Base-by-base conservation (phyloP, 2,888 invertebrate species). In the Phasia obesa region DNA sequence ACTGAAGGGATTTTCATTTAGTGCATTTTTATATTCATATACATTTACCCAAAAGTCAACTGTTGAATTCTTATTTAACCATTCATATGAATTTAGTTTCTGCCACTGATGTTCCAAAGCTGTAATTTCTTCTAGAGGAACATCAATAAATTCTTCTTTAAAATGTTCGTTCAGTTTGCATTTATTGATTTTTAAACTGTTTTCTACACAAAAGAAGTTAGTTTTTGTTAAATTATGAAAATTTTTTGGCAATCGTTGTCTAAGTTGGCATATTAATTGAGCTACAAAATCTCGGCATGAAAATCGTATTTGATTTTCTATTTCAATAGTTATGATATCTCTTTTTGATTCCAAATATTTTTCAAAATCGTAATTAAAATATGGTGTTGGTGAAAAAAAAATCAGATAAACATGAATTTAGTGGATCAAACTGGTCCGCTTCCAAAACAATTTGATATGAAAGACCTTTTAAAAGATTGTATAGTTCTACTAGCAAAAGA, bases 11-110 rank as follows among this genome's bases (percentile, higher is more conserved):
- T 44, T 44, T 44, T 44, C 44, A 17, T 44, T 44, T 44, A 44
- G 1, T 17, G 38, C 44, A 17, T 62, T 62, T 62, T 47, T 55
- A 9, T 55, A 55, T 6, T 55, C 55, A 17, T 17, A 17, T 17
- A 55, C 27, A 27, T 17, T 27, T 62, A 25, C 44, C 44, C 44
- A 62, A 27, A 51, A 65, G 2, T 53, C 55, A 25, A 69, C 6
- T 13, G n/a, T 42, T 27, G 44, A 47, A 23, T 49, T 49, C 38
- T 13, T 13, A 21, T 57, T 59, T 59, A 35, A 2, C 59, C 59
- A 59, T 60, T 73, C 42, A 44, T 69, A 69, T 44, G 69, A 27
- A 69, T 4, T 55, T 27, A 57, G 13, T 15, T 69, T 55, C 13
- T 55, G 42, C 57, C 55, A 57, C 7, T 69, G 55, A 4, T 65